Conservation (phyloP, 2,113 vertebrate species). For the Gallinago paraguaiae region DNA sequence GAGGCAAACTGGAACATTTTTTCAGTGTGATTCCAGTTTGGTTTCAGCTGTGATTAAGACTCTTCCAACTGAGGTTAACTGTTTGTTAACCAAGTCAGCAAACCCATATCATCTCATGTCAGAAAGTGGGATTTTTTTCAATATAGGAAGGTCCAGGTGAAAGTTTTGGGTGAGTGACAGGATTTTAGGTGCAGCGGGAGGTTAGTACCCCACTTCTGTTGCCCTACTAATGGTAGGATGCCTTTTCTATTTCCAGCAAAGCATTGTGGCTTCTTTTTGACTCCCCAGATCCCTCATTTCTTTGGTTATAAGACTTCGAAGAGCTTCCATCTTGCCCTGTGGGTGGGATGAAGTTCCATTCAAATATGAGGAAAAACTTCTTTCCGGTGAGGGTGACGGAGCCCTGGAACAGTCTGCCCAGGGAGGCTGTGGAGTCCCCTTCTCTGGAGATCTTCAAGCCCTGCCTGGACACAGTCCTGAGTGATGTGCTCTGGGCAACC, state of each 20-base stretch:
- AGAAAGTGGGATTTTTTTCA: neutral
- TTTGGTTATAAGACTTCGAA: neutral
- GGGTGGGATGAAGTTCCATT: neutral
- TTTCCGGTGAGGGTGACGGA: no score
- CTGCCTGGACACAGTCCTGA: no score
- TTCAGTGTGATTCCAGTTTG: neutral
- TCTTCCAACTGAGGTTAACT: neutral
- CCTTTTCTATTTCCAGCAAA: neutral
- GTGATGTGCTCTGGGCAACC: no score
- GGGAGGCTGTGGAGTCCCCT: no score
- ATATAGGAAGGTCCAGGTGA: neutral
- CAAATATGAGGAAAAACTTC: no score
- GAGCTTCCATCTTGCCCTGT: neutral
- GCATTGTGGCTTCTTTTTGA: neutral
- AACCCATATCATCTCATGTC: neutral
- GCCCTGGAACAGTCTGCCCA: no score
- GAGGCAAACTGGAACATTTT: neutral
- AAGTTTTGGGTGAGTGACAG: neutral
- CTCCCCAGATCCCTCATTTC: neutral
- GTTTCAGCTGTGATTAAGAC: neutral
- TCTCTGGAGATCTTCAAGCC: no score
- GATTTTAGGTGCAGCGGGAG: neutral
- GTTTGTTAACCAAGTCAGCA: neutral
- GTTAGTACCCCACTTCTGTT: neutral
- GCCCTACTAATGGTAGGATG: no score